These are phyloP conservation scores for Indicator maculatus DNA, from an alignment of 2,113 vertebrate species.

Conservation along the genomic window DNA sequence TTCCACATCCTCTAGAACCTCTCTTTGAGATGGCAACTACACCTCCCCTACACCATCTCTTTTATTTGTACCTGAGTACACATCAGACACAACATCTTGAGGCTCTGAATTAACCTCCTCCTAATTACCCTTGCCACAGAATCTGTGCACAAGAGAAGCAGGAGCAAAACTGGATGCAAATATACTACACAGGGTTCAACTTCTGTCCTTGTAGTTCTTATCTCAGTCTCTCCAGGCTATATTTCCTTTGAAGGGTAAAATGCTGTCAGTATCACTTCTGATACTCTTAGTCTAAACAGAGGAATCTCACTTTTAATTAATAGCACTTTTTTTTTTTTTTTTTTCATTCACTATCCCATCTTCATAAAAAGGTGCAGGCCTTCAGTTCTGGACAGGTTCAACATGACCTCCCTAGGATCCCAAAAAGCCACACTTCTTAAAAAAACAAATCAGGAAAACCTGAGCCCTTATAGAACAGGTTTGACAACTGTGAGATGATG, in stretches of 20 bases:
- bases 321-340: neutral
- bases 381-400: conserved; percentile 3
- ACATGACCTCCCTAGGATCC: neutral
- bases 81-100: neutral
- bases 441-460: neutral
- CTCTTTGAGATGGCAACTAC: neutral
- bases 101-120: neutral
- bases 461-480: neutral
- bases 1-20: neutral
- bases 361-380: neutral
- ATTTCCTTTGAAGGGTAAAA: conserved; percentile 24
- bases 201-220: neutral
- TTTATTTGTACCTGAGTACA: neutral
- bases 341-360: neutral
- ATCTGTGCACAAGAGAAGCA: neutral
- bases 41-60: neutral
- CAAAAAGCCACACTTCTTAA: neutral
- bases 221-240: conserved; percentile 13
- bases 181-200: neutral
- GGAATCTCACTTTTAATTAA: conserved; percentile 9
- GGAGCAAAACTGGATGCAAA: neutral
- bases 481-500: neutral
- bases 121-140: conserved; percentile 9
- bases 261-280: neutral
- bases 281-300: neutral